Conservation (phyloP, 1,140 invertebrate genomes). For the Drosophila arizonae region DNA sequence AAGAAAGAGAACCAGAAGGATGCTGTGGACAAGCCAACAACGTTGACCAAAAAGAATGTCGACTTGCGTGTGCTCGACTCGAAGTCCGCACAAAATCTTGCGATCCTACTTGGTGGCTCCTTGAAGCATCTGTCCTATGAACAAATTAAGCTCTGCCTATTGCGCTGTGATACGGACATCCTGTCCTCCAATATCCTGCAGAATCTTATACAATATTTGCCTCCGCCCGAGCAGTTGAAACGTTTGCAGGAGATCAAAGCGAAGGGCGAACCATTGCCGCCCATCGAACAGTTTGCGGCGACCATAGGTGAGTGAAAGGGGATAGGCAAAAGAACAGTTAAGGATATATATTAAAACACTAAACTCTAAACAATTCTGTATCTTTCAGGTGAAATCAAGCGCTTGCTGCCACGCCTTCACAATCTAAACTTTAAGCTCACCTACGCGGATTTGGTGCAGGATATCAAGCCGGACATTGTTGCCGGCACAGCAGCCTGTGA, state of each 20-base stretch:
- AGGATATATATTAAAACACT: not conserved
- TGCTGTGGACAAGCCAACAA: slow-evolving; percentile 86
- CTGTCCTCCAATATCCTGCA: slow-evolving; percentile 92
- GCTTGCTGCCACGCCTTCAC: slow-evolving; percentile 92
- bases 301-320: slow-evolving; percentile 86
- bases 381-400: slow-evolving; percentile 88
- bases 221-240: slow-evolving; percentile 93
- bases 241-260: slow-evolving; percentile 91
- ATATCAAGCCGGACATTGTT: slow-evolving; percentile 98
- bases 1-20: slow-evolving; percentile 87
- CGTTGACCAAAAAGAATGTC: slow-evolving; percentile 91
- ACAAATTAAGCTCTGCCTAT: slow-evolving; percentile 92
- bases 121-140: slow-evolving; percentile 95
- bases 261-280: slow-evolving; percentile 91
- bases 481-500: slow-evolving; percentile 97
- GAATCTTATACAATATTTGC: slow-evolving; percentile 94
- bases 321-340: not conserved
- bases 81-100: slow-evolving; percentile 97
- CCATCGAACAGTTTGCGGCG: slow-evolving; percentile 97
- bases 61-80: slow-evolving; percentile 95
- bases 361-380: no score
- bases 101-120: slow-evolving; percentile 93
- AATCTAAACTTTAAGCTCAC: slow-evolving; percentile 93
- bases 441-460: slow-evolving; percentile 89
- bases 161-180: slow-evolving; percentile 93